Evolutionary conservation across 2,797 vertebrate genomes (phyloP).

Genomic region (Molossus alvarezi): DNA sequence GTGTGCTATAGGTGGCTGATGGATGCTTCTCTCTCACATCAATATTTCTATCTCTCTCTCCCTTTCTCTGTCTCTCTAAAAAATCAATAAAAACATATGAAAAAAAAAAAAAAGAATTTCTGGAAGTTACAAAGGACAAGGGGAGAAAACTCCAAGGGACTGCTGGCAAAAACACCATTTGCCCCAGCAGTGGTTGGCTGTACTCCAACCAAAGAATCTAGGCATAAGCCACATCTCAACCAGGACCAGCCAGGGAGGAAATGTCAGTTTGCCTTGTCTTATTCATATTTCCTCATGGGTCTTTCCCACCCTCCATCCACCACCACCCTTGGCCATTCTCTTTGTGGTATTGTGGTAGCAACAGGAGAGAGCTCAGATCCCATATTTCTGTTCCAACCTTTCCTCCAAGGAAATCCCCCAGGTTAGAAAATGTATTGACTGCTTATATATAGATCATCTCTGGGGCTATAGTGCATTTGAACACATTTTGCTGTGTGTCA

Average conservation of each 20-base stretch:
- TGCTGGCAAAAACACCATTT: neutral
- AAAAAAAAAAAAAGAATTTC: neutral
- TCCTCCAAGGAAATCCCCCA: neutral
- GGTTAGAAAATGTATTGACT: conserved; percentile 5
- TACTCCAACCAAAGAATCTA: neutral
- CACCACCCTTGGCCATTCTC: neutral
- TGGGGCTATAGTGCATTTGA: conserved; percentile 7
- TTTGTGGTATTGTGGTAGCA: conserved; percentile 38
- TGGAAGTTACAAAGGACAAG: conserved; percentile 21
- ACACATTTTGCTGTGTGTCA: conserved; percentile 62
- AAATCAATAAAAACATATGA: too few species aligned
- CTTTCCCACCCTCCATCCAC: neutral
- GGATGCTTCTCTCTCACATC: too few species aligned
- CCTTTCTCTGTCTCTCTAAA: too few species aligned
- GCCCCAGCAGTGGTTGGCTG: conserved; percentile 1
- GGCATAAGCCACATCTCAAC: neutral
- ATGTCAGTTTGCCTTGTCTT: neutral
- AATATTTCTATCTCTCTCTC: too few species aligned
- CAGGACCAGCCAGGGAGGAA: neutral
- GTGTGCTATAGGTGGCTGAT: too few species aligned
- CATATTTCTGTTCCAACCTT: neutral
- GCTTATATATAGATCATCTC: neutral
- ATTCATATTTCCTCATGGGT: neutral
- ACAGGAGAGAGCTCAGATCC: neutral
- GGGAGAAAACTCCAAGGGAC: neutral